phyloP scores from a whole-genome alignment of 1,140 invertebrate genomes.

The Leptestheria dahalacensis region DNA sequence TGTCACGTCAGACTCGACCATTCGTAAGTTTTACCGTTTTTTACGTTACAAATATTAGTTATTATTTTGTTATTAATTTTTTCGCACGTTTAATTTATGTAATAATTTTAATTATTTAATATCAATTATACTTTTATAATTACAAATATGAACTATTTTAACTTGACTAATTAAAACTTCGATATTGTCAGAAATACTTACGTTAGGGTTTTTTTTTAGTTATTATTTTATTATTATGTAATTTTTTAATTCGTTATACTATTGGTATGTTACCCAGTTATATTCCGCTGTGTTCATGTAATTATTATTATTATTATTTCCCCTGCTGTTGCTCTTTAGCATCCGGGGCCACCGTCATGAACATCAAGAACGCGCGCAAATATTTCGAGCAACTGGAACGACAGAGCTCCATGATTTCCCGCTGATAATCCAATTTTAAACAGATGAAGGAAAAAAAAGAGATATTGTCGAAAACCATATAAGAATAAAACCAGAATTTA shows the following conservation, averaged over 20 bases:
- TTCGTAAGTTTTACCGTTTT: slow-evolving; percentile 52
- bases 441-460: not conserved
- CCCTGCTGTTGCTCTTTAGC: slow-evolving; percentile 38
- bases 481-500: too few relatives aligned
- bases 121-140: not conserved
- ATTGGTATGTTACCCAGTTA: not conserved
- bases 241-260: slow-evolving; percentile 15
- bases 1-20: slow-evolving; percentile 86
- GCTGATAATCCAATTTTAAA: not conserved
- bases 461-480: too few relatives aligned
- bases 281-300: not conserved
- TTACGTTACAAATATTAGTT: too few relatives aligned
- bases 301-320: not conserved
- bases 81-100: too few relatives aligned
- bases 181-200: not conserved
- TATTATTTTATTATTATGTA: slow-evolving; percentile 8
- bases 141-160: not conserved
- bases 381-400: slow-evolving; percentile 94
- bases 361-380: slow-evolving; percentile 92
- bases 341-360: slow-evolving; percentile 88
- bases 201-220: not conserved
- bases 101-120: not conserved
- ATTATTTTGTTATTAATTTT: too few relatives aligned
- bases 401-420: slow-evolving; percentile 3
- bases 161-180: not conserved